Conservation (phyloP, 2,113 vertebrate species). For the Puntigrus tetrazona region DNA sequence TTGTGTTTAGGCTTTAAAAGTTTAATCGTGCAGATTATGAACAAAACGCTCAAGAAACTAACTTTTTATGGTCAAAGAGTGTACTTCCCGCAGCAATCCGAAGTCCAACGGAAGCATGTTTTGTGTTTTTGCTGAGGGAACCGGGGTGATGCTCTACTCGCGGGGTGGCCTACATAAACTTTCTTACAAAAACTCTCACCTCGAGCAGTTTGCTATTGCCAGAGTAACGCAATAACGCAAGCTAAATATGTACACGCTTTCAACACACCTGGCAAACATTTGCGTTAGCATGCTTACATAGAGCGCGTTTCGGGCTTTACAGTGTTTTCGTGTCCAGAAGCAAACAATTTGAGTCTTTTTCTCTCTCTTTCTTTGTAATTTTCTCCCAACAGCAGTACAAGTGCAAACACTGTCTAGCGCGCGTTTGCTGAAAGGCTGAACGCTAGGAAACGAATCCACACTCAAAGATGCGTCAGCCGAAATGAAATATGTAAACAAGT, state of each 20-base stretch:
- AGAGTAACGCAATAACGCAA: background rate
- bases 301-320: background rate
- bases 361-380: background rate
- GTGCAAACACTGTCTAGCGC: conserved; percentile 41
- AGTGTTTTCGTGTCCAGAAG: background rate
- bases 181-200: background rate
- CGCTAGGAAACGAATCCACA: conserved; percentile 15
- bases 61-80: background rate
- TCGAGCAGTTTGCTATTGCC: background rate
- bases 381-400: conserved; percentile 48
- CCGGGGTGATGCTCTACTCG: background rate
- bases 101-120: background rate
- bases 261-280: background rate
- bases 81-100: background rate
- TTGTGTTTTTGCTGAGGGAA: background rate
- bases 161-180: background rate
- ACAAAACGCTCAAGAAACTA: background rate
- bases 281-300: background rate
- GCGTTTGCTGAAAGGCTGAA: conserved; percentile 4
- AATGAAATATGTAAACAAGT: conserved; percentile 30
- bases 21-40: background rate
- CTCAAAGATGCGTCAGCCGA: conserved; percentile 9
- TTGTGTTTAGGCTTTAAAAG: background rate
- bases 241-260: background rate
- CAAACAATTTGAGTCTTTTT: background rate